These are phyloP conservation scores for Aplysina aerophoba DNA, from an alignment of 37 sponge, comb jelly and placozoan genomes.

Conservation along the genomic window DNA sequence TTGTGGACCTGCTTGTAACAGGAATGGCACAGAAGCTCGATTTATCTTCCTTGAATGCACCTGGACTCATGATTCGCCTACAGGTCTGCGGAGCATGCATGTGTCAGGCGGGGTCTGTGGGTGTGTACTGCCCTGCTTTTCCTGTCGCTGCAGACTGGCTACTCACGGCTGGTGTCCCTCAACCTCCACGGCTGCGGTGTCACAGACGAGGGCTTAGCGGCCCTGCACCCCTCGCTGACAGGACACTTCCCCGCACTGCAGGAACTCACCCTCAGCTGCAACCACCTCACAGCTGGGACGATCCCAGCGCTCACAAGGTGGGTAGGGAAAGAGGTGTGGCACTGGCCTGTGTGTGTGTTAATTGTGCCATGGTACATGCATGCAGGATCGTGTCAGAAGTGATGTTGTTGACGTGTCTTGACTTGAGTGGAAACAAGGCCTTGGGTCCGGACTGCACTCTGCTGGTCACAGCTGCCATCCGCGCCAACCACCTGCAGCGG, in stretches of 20 bases:
- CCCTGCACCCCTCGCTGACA: not conserved
- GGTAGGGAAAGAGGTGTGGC: too few relatives aligned
- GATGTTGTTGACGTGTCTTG: slow-evolving; percentile 29
- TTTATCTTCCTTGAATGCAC: too few relatives aligned
- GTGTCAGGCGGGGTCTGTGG: slow-evolving; percentile 19
- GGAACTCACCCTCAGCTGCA: slow-evolving; percentile 15
- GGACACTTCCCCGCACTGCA: not conserved
- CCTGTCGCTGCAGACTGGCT: slow-evolving; percentile 24
- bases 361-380: too few relatives aligned
- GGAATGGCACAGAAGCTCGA: too few relatives aligned
- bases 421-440: slow-evolving; percentile 55
- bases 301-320: not conserved
- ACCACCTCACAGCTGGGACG: not conserved
- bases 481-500: too few relatives aligned
- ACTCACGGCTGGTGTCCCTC: slow-evolving; percentile 34
- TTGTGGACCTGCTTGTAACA: too few relatives aligned
- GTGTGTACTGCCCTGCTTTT: slow-evolving; percentile 8
- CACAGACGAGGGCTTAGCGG: not conserved
- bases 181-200: slow-evolving; percentile 51
- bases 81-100: too few relatives aligned
- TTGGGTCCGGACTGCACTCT: slow-evolving; percentile 44
- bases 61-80: too few relatives aligned
- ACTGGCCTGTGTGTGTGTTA: too few relatives aligned
- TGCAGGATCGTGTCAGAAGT: too few relatives aligned
- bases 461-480: slow-evolving; percentile 10